A percentile compares a stretch with the other conserved stretches of the same genome.
These are phyloP conservation scores for Eleginops maclovinus DNA, from an alignment of 2,113 vertebrate species.

Conservation along the genomic window DNA sequence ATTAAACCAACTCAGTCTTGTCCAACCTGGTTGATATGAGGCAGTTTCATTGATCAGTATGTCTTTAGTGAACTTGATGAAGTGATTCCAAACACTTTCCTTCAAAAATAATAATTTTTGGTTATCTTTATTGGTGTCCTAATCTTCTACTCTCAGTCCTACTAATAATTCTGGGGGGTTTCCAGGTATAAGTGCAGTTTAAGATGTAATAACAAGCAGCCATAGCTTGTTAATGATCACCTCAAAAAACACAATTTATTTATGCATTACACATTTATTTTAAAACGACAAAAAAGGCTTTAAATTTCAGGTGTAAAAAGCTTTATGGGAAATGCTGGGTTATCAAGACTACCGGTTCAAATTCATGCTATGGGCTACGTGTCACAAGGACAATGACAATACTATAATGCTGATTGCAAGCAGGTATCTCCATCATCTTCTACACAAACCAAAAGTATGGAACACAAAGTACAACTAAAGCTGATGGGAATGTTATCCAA, in stretches of 20 bases:
- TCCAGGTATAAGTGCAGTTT: not conserved
- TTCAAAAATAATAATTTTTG: not conserved
- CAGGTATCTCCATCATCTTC: too few relatives aligned
- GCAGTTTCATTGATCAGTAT: not conserved
- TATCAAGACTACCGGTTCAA: too few relatives aligned
- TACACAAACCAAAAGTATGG: too few relatives aligned
- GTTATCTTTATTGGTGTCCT: not conserved
- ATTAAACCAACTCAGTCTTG: not conserved
- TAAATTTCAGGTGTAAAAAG: too few relatives aligned
- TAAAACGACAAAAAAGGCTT: not conserved
- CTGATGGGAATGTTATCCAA: too few relatives aligned
- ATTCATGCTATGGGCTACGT: too few relatives aligned
- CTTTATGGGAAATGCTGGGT: too few relatives aligned
- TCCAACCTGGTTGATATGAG: not conserved
- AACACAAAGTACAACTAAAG: too few relatives aligned
- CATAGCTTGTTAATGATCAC: not conserved
- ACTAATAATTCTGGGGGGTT: not conserved
- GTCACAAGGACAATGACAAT: too few relatives aligned
- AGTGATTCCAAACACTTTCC: not conserved
- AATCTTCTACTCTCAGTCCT: too few relatives aligned
- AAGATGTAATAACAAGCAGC: not conserved
- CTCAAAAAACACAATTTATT: not conserved
- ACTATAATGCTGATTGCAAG: too few relatives aligned
- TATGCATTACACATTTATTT: not conserved
- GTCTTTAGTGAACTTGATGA: constrained; percentile 1